Percentiles rank a stretch among this genome's conserved stretches.
Evolutionary conservation across 2,888 invertebrate species (phyloP).

Genomic region (Corythucha ciliata): DNA sequence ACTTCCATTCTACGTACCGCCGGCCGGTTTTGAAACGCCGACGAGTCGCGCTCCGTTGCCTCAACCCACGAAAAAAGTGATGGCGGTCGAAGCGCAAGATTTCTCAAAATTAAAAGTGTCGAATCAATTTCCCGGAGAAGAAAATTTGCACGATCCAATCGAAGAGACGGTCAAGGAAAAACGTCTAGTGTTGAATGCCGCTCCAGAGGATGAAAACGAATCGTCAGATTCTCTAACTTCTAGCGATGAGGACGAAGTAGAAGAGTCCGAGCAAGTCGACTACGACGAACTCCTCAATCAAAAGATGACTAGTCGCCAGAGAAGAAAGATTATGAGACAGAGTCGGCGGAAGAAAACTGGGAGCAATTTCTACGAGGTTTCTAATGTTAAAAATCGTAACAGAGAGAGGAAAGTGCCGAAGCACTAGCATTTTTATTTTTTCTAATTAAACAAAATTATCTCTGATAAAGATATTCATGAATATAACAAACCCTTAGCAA

Average conservation of each 20-base stretch:
- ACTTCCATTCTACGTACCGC: conserved; percentile 85
- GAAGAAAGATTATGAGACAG: conserved; percentile 62
- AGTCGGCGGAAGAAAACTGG: conserved; percentile 72
- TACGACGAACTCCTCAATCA: conserved; percentile 44
- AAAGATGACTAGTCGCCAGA: conserved; percentile 66
- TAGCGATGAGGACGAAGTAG: conserved; percentile 34
- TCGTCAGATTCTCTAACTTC: conserved; percentile 31
- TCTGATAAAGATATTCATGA: too few species aligned
- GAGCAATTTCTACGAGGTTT: conserved; percentile 79
- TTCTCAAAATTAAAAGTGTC: conserved; percentile 71
- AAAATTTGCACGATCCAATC: conserved; percentile 38
- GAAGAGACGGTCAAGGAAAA: conserved; percentile 25
- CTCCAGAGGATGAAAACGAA: conserved; percentile 24
- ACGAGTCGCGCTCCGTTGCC: conserved; percentile 36
- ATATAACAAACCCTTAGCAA: conserved; percentile 66
- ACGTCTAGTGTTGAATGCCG: too few species aligned
- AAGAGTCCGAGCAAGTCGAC: conserved; percentile 37
- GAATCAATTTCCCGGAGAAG: conserved; percentile 54
- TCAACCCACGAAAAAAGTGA: conserved; percentile 22
- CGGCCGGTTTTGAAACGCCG: conserved; percentile 70
- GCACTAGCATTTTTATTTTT: too few species aligned
- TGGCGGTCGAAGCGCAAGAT: conserved; percentile 57
- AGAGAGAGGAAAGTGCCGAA: conserved; percentile 26
- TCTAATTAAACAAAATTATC: too few species aligned
- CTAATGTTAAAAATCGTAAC: conserved; percentile 78